phyloP scores from a whole-genome alignment of 2,113 vertebrate species.

The Struthidea cinerea region DNA sequence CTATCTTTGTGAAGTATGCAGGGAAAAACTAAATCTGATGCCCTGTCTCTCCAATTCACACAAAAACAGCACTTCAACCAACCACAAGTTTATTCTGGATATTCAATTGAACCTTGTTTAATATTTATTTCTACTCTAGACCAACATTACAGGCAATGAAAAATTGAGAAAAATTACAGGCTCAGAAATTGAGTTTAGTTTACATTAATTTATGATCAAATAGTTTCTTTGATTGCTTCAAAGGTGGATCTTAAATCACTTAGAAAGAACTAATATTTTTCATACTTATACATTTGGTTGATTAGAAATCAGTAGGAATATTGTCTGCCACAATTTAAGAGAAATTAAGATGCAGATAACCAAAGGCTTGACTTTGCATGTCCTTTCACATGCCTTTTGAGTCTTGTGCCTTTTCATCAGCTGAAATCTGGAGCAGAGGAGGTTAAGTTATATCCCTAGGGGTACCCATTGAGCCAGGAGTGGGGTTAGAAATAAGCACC shows the following conservation, averaged over 20 bases:
- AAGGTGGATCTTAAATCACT: background rate
- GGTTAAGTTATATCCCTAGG: background rate
- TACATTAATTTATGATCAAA: background rate
- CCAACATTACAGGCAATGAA: background rate
- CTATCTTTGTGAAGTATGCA: background rate
- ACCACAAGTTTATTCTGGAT: background rate
- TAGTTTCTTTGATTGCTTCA: background rate
- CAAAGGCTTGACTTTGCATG: background rate
- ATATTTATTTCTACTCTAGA: background rate
- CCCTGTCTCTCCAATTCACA: background rate
- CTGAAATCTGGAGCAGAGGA: background rate
- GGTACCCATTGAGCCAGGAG: background rate
- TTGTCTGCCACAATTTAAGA: background rate
- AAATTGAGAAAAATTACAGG: background rate
- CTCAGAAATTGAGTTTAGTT: background rate
- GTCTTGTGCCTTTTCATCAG: background rate
- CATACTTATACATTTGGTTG: background rate
- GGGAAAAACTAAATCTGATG: background rate
- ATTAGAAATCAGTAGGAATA: background rate
- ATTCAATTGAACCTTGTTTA: background rate
- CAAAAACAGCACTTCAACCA: background rate
- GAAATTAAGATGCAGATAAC: background rate
- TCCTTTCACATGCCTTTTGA: background rate
- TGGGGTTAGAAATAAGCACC: background rate
- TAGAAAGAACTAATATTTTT: background rate